These are phyloP conservation scores for Syrmaticus mikado DNA, from an alignment of 2,113 vertebrate species.

Conservation along the genomic window DNA sequence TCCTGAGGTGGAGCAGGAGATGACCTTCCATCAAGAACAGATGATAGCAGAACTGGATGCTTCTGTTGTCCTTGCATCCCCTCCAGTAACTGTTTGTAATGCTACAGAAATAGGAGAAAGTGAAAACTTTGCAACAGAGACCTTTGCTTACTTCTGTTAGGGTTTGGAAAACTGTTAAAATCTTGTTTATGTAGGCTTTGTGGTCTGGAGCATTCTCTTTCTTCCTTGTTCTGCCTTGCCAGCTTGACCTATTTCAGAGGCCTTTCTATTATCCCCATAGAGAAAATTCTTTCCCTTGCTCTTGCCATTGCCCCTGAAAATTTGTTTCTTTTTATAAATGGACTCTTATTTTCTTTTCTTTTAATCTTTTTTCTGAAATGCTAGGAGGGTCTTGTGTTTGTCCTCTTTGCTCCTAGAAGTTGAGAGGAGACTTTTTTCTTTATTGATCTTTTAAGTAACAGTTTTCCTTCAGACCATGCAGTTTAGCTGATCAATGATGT, in stretches of 20 bases:
- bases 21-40: neutral
- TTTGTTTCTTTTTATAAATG: neutral
- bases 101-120: neutral
- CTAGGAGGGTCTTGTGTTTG: neutral
- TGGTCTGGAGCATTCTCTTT: neutral
- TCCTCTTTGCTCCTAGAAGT: neutral
- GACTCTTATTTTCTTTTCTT: neutral
- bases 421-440: neutral
- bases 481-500: constrained; percentile 24
- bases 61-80: neutral
- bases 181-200: neutral
- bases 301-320: neutral
- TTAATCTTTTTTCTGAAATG: neutral
- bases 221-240: neutral
- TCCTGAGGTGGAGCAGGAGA: neutral
- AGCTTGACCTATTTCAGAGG: neutral
- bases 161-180: neutral
- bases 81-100: neutral
- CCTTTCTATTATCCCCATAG: neutral
- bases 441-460: neutral
- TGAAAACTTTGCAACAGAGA: neutral
- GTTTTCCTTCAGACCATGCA: neutral
- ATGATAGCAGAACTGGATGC: neutral
- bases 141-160: neutral
- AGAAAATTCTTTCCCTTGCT: neutral